Evolutionary conservation across 1,140 invertebrate species (phyloP), one percentile per base, ranked within the genome.

Genomic region (Habropoda laboriosa): DNA sequence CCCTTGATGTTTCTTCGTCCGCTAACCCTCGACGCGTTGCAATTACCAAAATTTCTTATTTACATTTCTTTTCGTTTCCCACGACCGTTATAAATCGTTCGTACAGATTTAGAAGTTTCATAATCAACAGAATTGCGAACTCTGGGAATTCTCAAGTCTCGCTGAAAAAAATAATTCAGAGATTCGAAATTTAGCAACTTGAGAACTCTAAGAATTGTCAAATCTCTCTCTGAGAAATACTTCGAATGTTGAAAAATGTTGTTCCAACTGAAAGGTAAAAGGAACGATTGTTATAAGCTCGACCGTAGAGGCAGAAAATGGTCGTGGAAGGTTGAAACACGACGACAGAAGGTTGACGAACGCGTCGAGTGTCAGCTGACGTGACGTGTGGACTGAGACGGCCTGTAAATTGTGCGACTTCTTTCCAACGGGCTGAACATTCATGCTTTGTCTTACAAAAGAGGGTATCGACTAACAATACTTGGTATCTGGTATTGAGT

Each of bases 401-500:
- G 42, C 73, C 67, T 77, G 81, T 83, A n/a, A 75, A 68, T 24
- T 82, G 63, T 83, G 78, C 73, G 71, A 71, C 61, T 73, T 67
- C 35, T 35, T 68, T 76, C 53, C 57, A 66, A 67, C 70, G 64
- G 47, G 49, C 51, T 86, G 61, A 70, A 82, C 74, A 84, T 66
- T 78, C 86, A 86, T 87, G 86, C 86, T 87, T 79, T 83, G 85
- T 86, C 73, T 86, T 80, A 67, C 45, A 66, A n/a, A n/a, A n/a
- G n/a, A n/a, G 53, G 80, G 73, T 82, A 58, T 86, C 74, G 76
- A 74, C 83, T 86, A 86, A 87, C 70, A 80, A 70, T 87, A 86
- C 53, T 38, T 80, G 76, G 81, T 83, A 79, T 74, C 66, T 75
- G 76, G 81, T n/a, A n/a, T 42, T 75, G 47, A 74, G 47, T 60